Percentiles rank a stretch among this genome's conserved stretches.
phyloP scores from a whole-genome alignment of 2,888 invertebrate genomes.

The Drosophila seclusa region DNA sequence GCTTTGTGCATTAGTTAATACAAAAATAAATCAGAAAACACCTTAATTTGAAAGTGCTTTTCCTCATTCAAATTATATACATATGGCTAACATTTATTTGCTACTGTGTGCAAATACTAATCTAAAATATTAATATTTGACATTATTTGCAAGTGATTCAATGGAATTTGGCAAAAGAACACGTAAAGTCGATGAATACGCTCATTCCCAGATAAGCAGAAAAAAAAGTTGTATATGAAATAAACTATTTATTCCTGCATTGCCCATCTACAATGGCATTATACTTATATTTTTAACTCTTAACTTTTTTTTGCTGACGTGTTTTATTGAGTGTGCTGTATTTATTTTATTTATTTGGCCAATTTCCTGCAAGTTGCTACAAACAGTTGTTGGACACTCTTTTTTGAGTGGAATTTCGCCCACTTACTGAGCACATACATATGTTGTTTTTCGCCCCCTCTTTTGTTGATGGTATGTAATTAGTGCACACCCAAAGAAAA shows the following conservation, averaged over 20 bases:
- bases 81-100: neutral
- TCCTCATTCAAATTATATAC: neutral
- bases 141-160: neutral
- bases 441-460: neutral
- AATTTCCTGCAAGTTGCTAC: neutral
- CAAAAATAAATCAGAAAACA: neutral
- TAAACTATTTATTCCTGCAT: neutral
- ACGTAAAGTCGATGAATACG: neutral
- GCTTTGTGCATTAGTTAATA: neutral
- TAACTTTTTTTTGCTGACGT: neutral
- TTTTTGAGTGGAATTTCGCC: constrained; percentile 29
- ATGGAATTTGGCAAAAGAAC: neutral
- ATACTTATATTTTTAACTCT: neutral
- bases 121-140: neutral
- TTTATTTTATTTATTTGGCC: neutral
- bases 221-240: neutral
- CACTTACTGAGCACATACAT: constrained; percentile 12
- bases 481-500: constrained; percentile 47
- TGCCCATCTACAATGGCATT: neutral
- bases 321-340: neutral
- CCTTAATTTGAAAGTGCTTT: neutral
- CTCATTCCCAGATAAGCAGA: neutral
- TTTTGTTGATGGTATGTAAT: neutral
- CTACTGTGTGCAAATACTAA: neutral
- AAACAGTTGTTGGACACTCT: constrained; percentile 7